Conservation (phyloP, 2,113 vertebrate species). For the Struthidea cinerea region DNA sequence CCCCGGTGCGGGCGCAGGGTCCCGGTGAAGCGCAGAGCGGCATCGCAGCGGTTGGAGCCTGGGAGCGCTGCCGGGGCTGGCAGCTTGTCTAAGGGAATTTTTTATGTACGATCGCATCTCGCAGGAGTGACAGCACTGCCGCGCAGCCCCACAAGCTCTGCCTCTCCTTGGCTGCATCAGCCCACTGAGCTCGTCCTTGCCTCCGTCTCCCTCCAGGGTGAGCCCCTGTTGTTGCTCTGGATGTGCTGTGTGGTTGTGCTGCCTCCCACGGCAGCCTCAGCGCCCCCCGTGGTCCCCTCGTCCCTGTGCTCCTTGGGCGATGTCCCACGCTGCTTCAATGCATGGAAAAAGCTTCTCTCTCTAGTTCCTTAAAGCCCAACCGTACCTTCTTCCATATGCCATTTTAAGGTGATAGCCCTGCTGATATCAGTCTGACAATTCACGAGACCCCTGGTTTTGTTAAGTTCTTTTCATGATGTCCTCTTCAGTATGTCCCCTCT, state of each 20-base stretch:
- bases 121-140: background rate
- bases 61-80: background rate
- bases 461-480: background rate
- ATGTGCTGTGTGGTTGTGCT: rapidly evolving
- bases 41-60: background rate
- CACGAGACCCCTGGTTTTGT: background rate
- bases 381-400: background rate
- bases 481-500: background rate
- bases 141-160: background rate
- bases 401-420: background rate
- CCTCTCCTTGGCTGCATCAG: background rate
- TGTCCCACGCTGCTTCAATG: background rate
- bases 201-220: background rate
- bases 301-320: rapidly evolving
- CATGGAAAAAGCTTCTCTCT: background rate
- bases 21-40: background rate
- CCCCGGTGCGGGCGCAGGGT: background rate
- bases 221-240: background rate
- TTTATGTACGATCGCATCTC: rapidly evolving
- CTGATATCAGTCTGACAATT: background rate
- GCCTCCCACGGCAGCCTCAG: rapidly evolving
- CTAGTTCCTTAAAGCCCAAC: background rate
- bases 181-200: background rate
- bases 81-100: background rate
- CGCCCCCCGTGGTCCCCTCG: background rate